Percentiles rank a stretch among this genome's conserved stretches.
These are phyloP conservation scores for Acronicta alni DNA, from an alignment of 2,888 invertebrate genomes.

Conservation along the genomic window DNA sequence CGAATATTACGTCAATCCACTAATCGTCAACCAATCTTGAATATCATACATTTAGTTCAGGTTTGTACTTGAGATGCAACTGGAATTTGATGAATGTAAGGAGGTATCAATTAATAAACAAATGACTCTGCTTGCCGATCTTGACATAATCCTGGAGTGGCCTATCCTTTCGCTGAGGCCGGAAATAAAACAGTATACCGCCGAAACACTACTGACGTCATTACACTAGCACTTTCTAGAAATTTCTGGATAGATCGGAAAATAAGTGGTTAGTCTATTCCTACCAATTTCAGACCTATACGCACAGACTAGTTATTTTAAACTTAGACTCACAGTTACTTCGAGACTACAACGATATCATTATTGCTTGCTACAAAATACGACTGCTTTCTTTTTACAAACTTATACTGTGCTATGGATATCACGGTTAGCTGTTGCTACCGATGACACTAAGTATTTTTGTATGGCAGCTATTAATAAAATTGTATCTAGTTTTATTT, in stretches of 20 bases:
- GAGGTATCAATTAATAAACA: background rate
- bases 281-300: slow-evolving; percentile 18
- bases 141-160: background rate
- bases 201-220: slow-evolving; percentile 10
- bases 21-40: background rate
- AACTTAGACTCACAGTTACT: slow-evolving; percentile 43
- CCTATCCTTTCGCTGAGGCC: background rate
- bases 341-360: slow-evolving; percentile 68
- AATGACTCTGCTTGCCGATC: background rate
- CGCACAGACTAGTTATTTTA: slow-evolving; percentile 53
- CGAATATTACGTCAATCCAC: background rate
- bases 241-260: slow-evolving; percentile 8
- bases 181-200: slow-evolving; percentile 4
- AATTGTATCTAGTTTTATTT: slow-evolving; percentile 56
- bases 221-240: slow-evolving; percentile 17
- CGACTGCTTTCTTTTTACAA: slow-evolving; percentile 71
- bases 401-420: slow-evolving; percentile 50
- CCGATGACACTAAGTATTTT: slow-evolving; percentile 51
- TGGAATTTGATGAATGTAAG: too few species aligned
- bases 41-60: background rate
- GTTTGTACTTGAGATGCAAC: too few species aligned
- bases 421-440: slow-evolving; percentile 52
- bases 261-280: slow-evolving; percentile 4
- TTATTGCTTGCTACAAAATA: slow-evolving; percentile 71
- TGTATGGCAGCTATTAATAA: slow-evolving; percentile 51